Percentiles rank a stretch among this genome's conserved stretches.
phyloP scores from a whole-genome alignment of 2,888 invertebrate genomes.

The Adineta ricciae region DNA sequence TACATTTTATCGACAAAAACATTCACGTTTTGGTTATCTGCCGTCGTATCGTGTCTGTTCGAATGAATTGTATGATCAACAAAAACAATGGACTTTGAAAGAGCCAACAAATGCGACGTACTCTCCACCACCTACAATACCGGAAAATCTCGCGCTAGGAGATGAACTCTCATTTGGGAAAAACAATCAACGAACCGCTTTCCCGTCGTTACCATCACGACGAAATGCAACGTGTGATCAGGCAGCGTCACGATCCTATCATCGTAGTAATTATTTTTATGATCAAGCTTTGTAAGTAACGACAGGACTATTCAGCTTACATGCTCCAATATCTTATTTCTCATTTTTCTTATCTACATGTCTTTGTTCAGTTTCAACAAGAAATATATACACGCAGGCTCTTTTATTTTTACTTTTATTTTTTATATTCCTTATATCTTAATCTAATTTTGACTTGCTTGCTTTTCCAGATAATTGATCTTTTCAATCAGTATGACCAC shows the following conservation, averaged over 20 bases:
- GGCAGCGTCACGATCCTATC: neutral
- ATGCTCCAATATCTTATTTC: too few relatives aligned
- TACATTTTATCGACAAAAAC: neutral
- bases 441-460: neutral
- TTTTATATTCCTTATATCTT: neutral
- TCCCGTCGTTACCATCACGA: neutral
- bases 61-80: neutral
- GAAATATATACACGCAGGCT: too few relatives aligned
- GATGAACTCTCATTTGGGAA: neutral
- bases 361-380: too few relatives aligned
- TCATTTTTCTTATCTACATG: too few relatives aligned
- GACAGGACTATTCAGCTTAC: neutral
- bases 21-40: neutral
- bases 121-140: neutral
- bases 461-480: neutral
- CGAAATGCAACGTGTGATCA: neutral
- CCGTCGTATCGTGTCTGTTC: neutral
- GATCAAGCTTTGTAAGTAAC: neutral
- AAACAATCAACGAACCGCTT: neutral
- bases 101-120: too few relatives aligned
- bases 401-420: neutral
- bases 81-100: neutral
- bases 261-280: conserved; percentile 13
- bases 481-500: neutral
- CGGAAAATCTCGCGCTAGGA: neutral